Conservation (phyloP, 2,113 vertebrate species). For the Struthio camelus region DNA sequence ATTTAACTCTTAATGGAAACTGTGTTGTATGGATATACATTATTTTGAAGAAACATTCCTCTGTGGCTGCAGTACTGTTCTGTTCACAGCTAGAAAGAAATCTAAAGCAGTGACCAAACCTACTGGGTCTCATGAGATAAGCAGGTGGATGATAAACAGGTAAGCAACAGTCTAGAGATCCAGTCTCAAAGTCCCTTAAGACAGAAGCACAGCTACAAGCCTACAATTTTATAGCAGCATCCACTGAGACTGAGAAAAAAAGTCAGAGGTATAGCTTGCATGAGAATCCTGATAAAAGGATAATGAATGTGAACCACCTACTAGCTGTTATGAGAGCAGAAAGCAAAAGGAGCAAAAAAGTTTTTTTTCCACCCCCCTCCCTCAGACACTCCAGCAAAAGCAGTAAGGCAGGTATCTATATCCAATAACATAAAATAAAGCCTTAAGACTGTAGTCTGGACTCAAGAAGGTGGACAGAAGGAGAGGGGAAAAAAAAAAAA, state of each 20-base stretch:
- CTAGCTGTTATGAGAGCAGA: background rate
- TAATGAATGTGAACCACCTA: background rate
- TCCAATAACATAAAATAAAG: background rate
- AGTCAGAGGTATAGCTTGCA: background rate
- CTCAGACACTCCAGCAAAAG: background rate
- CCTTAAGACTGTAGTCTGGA: background rate
- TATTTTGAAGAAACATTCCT: background rate
- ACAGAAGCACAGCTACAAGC: background rate
- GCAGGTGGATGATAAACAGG: background rate
- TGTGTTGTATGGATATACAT: background rate
- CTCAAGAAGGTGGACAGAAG: background rate
- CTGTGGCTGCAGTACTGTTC: background rate
- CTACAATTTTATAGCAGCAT: background rate
- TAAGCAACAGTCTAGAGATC: background rate
- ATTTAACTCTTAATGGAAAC: conserved; percentile 23
- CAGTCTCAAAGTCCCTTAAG: background rate
- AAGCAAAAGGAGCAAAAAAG: background rate
- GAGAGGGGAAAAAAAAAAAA: background rate
- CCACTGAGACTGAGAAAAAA: background rate
- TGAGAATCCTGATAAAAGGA: background rate
- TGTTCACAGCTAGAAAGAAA: background rate
- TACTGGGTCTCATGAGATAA: background rate
- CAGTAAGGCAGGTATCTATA: background rate
- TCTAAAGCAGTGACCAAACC: background rate
- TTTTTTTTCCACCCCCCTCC: background rate